Conservation (phyloP, 2,888 invertebrate genomes). For the Ectropis crepuscularia region DNA sequence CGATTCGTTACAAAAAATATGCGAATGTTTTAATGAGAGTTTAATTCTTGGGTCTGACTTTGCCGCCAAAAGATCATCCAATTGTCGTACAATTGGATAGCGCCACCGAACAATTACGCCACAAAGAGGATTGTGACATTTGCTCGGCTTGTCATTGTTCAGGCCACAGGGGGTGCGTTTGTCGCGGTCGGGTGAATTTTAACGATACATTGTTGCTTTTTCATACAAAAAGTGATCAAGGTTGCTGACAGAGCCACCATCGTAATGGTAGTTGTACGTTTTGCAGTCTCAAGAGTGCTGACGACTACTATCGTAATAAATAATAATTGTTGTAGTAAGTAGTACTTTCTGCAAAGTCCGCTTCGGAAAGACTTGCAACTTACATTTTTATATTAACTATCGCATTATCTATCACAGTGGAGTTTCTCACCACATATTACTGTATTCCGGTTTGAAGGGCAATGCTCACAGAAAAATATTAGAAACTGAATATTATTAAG, state of each 20-base stretch:
- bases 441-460: too few species aligned
- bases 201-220: constrained; percentile 1
- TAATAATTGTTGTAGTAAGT: too few species aligned
- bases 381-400: too few species aligned
- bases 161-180: constrained; percentile 65
- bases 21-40: constrained; percentile 17
- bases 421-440: too few species aligned
- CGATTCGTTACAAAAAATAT: constrained; percentile 17
- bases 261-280: not conserved
- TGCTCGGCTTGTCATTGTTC: constrained; percentile 63
- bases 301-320: too few species aligned
- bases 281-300: too few species aligned
- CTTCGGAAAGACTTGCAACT: too few species aligned
- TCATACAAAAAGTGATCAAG: not conserved
- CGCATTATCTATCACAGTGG: too few species aligned
- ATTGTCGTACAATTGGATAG: constrained; percentile 56
- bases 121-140: constrained; percentile 71
- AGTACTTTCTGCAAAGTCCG: too few species aligned
- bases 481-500: too few species aligned
- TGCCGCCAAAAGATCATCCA: constrained; percentile 32
- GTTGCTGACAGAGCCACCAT: not conserved
- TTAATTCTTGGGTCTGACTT: constrained; percentile 24
- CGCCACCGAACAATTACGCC: constrained; percentile 41
- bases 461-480: too few species aligned
- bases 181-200: constrained; percentile 52